phyloP scores from a whole-genome alignment of 2,888 invertebrate genomes.

The Epinotia ramella region DNA sequence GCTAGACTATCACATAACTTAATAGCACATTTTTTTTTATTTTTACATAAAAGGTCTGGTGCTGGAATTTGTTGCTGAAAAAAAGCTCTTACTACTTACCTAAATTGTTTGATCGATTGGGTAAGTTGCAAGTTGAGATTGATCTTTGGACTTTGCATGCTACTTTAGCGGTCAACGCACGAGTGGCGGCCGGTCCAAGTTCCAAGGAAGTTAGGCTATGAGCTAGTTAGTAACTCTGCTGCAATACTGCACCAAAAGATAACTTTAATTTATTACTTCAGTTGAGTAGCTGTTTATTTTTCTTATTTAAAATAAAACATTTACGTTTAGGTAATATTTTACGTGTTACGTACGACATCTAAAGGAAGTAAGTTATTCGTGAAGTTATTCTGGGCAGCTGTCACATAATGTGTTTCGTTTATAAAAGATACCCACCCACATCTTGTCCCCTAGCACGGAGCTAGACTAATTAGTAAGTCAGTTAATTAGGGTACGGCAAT shows the following conservation, averaged over 20 bases:
- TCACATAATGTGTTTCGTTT: too few relatives aligned
- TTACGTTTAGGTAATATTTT: too few relatives aligned
- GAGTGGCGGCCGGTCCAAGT: conserved; percentile 28
- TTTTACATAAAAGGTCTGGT: not conserved
- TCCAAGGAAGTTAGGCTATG: conserved; percentile 30
- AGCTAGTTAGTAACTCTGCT: not conserved
- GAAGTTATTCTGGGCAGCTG: too few relatives aligned
- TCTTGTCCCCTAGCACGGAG: too few relatives aligned
- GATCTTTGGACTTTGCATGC: conserved; percentile 30
- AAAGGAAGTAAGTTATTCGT: too few relatives aligned
- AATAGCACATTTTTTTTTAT: too few relatives aligned
- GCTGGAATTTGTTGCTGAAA: not conserved
- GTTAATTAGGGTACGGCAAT: too few relatives aligned
- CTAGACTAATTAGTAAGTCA: too few relatives aligned
- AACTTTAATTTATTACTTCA: not conserved
- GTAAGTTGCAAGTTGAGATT: not conserved
- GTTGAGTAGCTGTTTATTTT: not conserved
- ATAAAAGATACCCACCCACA: too few relatives aligned
- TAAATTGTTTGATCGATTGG: conserved; percentile 30
- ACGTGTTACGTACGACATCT: too few relatives aligned
- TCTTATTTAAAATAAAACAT: not conserved
- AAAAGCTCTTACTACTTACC: not conserved
- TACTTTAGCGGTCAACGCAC: conserved; percentile 22
- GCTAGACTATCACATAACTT: too few relatives aligned
- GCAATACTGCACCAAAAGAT: not conserved